Evolutionary conservation across 2,113 vertebrate species (phyloP).

Genomic region (Grallaria varia): DNA sequence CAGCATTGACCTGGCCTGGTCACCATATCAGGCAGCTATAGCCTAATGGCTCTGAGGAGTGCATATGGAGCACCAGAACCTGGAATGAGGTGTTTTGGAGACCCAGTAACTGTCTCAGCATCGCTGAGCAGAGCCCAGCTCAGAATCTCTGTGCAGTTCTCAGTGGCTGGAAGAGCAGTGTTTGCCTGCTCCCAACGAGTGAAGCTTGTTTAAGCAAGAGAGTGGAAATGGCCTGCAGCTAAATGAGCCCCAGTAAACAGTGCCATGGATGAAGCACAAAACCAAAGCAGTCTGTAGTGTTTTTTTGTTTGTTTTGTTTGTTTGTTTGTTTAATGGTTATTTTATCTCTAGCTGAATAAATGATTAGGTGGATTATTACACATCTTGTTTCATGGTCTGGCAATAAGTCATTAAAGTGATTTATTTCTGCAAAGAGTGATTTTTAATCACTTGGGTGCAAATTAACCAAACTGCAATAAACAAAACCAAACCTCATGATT

Average conservation of each 20-base stretch:
- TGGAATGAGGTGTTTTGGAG: not conserved
- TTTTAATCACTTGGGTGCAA: not conserved
- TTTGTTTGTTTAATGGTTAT: not conserved
- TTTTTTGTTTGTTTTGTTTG: not conserved
- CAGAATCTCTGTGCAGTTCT: not conserved
- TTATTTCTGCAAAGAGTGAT: not conserved
- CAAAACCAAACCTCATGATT: not conserved
- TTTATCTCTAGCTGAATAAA: constrained; percentile 1
- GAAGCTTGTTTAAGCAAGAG: not conserved
- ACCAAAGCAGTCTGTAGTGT: not conserved
- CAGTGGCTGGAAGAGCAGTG: rapidly evolving
- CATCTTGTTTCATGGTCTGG: not conserved
- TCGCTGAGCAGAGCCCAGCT: not conserved
- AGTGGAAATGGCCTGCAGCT: not conserved
- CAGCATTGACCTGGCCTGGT: no score
- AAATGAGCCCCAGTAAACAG: not conserved
- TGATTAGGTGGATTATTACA: not conserved
- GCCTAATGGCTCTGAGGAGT: not conserved
- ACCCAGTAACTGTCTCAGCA: not conserved
- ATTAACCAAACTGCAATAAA: not conserved
- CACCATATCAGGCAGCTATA: rapidly evolving
- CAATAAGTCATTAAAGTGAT: not conserved
- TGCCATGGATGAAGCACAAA: not conserved
- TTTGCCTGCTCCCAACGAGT: not conserved
- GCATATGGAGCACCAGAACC: not conserved